Evolutionary conservation across 2,113 vertebrate genomes (phyloP).

Genomic region (Dipodomys spectabilis): DNA sequence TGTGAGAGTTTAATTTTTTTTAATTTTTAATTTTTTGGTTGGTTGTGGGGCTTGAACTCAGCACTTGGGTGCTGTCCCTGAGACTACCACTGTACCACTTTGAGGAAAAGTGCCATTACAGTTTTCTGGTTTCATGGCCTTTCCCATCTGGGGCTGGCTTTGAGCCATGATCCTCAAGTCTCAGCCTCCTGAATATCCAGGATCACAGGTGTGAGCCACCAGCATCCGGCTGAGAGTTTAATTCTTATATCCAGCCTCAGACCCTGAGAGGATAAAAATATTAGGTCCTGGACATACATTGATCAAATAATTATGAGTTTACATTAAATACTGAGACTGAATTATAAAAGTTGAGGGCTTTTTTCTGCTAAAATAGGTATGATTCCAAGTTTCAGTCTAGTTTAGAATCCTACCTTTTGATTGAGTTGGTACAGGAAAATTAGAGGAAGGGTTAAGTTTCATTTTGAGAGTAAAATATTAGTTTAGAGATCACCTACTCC

Average conservation of each 20-base stretch:
- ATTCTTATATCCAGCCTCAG: not conserved
- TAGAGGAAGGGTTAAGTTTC: conserved; percentile 9
- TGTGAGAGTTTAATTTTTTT: too few species aligned
- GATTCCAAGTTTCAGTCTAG: not conserved
- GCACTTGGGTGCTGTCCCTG: too few species aligned
- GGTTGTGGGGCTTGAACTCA: too few species aligned
- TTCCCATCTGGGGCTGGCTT: too few species aligned
- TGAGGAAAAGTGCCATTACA: too few species aligned
- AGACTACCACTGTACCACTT: too few species aligned
- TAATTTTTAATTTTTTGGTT: too few species aligned
- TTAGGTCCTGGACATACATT: not conserved
- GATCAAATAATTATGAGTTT: conserved; percentile 19
- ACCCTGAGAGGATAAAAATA: not conserved
- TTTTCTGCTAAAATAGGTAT: conserved; percentile 32
- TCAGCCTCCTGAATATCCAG: too few species aligned
- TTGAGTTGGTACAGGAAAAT: not conserved
- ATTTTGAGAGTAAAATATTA: not conserved
- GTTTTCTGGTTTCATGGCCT: too few species aligned
- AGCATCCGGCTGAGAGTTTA: not conserved
- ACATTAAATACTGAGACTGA: conserved; percentile 17
- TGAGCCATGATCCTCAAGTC: too few species aligned
- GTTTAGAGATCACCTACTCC: not conserved
- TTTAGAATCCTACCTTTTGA: conserved; percentile 47
- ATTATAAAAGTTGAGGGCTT: conserved; percentile 17
- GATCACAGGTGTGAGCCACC: too few species aligned